phyloP scores from a whole-genome alignment of 1,140 invertebrate genomes.

The Drosophila prosaltans region DNA sequence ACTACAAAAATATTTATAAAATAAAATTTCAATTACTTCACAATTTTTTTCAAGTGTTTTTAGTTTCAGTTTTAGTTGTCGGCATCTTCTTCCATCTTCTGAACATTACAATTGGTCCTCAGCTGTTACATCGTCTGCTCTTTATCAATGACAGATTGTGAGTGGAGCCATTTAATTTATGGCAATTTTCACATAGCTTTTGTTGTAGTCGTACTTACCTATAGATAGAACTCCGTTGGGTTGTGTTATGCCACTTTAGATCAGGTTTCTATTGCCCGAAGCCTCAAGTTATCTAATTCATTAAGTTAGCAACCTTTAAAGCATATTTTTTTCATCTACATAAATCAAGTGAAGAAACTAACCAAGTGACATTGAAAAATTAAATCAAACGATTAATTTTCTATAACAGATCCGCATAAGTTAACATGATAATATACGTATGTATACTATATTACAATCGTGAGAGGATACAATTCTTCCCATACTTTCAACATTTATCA shows the following conservation, averaged over 20 bases:
- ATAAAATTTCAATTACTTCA: neutral
- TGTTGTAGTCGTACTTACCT: slow-evolving; percentile 22
- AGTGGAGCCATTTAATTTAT: slow-evolving; percentile 54
- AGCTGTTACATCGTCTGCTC: slow-evolving; percentile 58
- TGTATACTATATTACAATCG: too few species aligned
- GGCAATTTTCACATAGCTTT: slow-evolving; percentile 41
- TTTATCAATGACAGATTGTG: slow-evolving; percentile 64
- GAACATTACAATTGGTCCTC: slow-evolving; percentile 45
- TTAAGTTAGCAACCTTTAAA: slow-evolving; percentile 51
- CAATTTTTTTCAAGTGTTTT: slow-evolving; percentile 8
- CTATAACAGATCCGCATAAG: neutral
- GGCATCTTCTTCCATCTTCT: slow-evolving; percentile 47
- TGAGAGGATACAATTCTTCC: too few species aligned
- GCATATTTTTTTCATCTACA: slow-evolving; percentile 49
- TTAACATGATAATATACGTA: neutral
- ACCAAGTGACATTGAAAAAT: slow-evolving; percentile 15
- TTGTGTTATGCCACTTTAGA: slow-evolving; percentile 6
- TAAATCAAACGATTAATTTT: slow-evolving; percentile 10
- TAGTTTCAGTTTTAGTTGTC: slow-evolving; percentile 5
- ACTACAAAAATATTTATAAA: too few species aligned
- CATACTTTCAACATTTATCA: too few species aligned
- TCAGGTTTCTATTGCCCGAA: slow-evolving; percentile 28
- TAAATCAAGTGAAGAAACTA: slow-evolving; percentile 48
- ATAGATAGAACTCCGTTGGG: slow-evolving; percentile 16
- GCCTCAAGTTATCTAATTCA: slow-evolving; percentile 46